phyloP scores from a whole-genome alignment of 2,113 vertebrate genomes.

The mouse (Mus musculus) region GRCm39 chr13:52957501-52958000 shows the following conservation, averaged over 20 bases:
- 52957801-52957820: background rate
- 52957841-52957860: background rate
- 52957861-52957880: background rate
- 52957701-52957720: background rate
- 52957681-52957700: background rate
- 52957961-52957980: background rate
- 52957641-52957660: background rate
- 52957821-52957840: background rate
- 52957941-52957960: background rate
- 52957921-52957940: background rate
- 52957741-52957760: background rate
- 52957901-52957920: background rate
- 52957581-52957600: background rate
- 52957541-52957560: background rate
- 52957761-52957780: background rate
- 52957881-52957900: background rate
- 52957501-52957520: background rate
- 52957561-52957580: too few relatives aligned
- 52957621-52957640: too few relatives aligned
- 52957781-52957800: background rate
- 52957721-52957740: too few relatives aligned
- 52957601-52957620: background rate
- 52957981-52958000: background rate
- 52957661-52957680: background rate
- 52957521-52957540: background rate